Conservation (phyloP, 2,888 invertebrate species). For the Tetranychus truncatus region DNA sequence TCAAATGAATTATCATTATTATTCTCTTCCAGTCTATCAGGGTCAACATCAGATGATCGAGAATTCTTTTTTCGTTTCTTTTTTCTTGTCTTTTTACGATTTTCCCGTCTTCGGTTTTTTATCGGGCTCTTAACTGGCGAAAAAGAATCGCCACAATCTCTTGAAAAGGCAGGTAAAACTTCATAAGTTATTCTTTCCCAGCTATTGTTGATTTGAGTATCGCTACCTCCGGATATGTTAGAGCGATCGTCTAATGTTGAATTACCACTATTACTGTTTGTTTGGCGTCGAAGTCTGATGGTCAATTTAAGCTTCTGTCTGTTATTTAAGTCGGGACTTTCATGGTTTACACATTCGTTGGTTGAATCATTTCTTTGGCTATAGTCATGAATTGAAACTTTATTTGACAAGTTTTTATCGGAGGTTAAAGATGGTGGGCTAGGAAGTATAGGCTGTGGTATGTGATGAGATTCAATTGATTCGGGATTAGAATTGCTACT, state of each 20-base stretch:
- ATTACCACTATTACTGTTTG: conserved; percentile 2
- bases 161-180: conserved; percentile 16
- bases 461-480: conserved; percentile 1
- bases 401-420: not conserved
- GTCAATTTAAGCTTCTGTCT: conserved; percentile 24
- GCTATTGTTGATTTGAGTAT: not conserved
- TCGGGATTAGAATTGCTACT: conserved; percentile 1
- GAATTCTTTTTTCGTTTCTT: conserved; percentile 6
- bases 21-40: not conserved
- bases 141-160: conserved; percentile 14
- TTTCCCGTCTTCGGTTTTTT: not conserved
- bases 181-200: conserved; percentile 31
- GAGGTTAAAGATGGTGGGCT: not conserved
- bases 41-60: not conserved
- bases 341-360: conserved; percentile 16
- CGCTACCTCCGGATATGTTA: not conserved
- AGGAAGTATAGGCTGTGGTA: not conserved
- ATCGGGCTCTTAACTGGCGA: not conserved
- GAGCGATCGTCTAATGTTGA: conserved; percentile 7
- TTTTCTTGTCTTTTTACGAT: conserved; percentile 6
- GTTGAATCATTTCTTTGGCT: conserved; percentile 5
- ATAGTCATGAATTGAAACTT: not conserved
- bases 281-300: conserved; percentile 23
- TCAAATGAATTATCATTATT: not conserved
- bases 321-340: conserved; percentile 19